Evolutionary conservation across 2,113 vertebrate species (phyloP).

Genomic region (Chrysochloris asiatica): DNA sequence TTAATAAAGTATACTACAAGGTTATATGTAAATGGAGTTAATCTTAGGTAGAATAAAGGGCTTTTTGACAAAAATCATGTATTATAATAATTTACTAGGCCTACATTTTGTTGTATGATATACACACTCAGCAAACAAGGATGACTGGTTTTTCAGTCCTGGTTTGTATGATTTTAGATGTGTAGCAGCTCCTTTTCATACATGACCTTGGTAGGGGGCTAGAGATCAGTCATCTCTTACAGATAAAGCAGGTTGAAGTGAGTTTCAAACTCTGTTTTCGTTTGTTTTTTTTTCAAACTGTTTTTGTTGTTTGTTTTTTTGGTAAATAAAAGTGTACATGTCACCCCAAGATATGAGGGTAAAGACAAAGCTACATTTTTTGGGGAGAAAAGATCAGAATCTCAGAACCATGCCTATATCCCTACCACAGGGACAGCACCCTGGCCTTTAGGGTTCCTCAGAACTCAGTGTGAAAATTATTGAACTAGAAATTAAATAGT

Average conservation of each 20-base stretch:
- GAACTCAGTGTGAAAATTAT: not conserved
- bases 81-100: not conserved
- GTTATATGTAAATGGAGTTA: not conserved
- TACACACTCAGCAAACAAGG: not conserved
- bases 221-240: not conserved
- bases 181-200: not conserved
- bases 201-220: not conserved
- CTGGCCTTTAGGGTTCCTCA: fast-evolving
- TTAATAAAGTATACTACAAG: not conserved
- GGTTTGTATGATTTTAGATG: not conserved
- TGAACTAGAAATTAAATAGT: not conserved
- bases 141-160: not conserved
- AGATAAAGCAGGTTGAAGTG: not conserved
- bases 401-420: not conserved
- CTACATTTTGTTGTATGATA: fast-evolving
- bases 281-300: too few relatives aligned
- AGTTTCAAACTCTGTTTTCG: not conserved
- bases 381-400: too few relatives aligned
- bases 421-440: fast-evolving
- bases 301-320: not conserved
- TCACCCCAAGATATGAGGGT: not conserved
- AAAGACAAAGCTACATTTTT: not conserved
- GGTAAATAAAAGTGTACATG: not conserved
- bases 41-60: not conserved
- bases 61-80: not conserved